A percentile compares a stretch with the other conserved stretches of the same genome.
Conservation (phyloP, 2,888 invertebrate genomes). For the Coelopa pilipes region DNA sequence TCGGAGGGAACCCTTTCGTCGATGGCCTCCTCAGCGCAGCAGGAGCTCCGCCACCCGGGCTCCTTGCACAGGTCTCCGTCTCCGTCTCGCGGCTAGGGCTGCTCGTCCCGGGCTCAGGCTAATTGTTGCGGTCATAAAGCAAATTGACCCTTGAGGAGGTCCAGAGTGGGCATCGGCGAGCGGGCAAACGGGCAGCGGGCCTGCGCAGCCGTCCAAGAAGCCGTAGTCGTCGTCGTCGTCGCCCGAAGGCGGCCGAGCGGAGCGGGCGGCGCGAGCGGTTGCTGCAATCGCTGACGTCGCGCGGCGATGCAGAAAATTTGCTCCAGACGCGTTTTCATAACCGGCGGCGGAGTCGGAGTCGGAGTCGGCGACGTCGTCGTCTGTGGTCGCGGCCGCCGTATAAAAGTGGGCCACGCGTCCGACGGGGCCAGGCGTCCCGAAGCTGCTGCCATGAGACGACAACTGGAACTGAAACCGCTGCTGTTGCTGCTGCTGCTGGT, state of each 20-base stretch:
- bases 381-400: slow-evolving; percentile 13
- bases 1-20: slow-evolving; percentile 29
- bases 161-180: background rate
- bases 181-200: background rate
- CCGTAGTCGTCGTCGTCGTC: background rate
- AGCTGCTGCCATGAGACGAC: slow-evolving; percentile 47
- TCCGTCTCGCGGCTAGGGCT: too few relatives aligned
- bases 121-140: slow-evolving; percentile 13
- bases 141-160: background rate
- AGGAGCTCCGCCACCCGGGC: background rate
- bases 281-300: background rate
- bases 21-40: slow-evolving; percentile 38
- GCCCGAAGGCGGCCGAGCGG: background rate
- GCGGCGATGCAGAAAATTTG: slow-evolving; percentile 43
- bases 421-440: background rate
- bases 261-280: background rate
- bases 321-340: slow-evolving; percentile 43
- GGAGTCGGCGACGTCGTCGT: slow-evolving; percentile 13
- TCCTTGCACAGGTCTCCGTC: slow-evolving; percentile 19
- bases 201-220: too few relatives aligned
- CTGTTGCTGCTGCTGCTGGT: slow-evolving; percentile 57
- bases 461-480: slow-evolving; percentile 55
- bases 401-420: slow-evolving; percentile 15
- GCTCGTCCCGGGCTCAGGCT: slow-evolving; percentile 19
- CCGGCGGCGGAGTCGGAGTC: slow-evolving; percentile 6